A percentile compares a stretch with the other conserved stretches of the same genome.
phyloP scores from a whole-genome alignment of 2,797 vertebrate genomes.

The Pangasius krempfi region DNA sequence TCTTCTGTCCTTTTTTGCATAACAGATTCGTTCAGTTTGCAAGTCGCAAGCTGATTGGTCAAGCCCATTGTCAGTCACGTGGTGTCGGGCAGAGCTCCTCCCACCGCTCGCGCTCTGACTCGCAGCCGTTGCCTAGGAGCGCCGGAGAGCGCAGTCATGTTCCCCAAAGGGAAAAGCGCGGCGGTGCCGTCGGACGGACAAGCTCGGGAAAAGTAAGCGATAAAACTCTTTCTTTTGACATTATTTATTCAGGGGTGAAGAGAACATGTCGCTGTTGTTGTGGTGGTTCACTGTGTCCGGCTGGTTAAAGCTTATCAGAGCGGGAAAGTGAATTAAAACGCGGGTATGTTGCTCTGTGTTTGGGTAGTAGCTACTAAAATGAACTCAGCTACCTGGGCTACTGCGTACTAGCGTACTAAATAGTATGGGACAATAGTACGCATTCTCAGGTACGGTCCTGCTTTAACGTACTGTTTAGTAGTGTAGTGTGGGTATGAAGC shows the following conservation, averaged over 20 bases:
- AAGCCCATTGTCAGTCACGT: constrained; percentile 49
- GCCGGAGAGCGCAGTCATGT: constrained; percentile 73
- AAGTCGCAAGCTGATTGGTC: constrained; percentile 47
- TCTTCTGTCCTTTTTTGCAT: not conserved
- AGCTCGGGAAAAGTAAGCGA: constrained; percentile 85
- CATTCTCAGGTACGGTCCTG: not conserved
- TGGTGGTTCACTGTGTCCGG: not conserved
- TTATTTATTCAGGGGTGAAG: not conserved
- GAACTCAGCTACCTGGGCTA: not conserved
- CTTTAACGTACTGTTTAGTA: constrained; percentile 3
- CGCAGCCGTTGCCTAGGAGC: constrained; percentile 74
- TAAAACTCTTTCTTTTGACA: constrained; percentile 6
- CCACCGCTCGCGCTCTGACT: constrained; percentile 66
- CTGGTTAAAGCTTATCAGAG: not conserved
- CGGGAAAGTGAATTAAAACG: constrained; percentile 2
- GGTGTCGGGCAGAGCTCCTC: constrained; percentile 33
- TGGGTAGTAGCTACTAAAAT: not conserved
- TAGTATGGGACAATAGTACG: not conserved
- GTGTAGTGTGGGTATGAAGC: not conserved
- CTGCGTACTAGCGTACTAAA: constrained; percentile 8
- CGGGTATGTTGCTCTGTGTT: not conserved
- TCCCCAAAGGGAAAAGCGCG: constrained; percentile 85
- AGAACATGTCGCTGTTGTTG: not conserved
- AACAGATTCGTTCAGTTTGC: not conserved
- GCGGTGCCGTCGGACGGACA: constrained; percentile 85